These are phyloP conservation scores for Cyanoderma ruficeps DNA, from an alignment of 2,113 vertebrate species.

Conservation along the genomic window DNA sequence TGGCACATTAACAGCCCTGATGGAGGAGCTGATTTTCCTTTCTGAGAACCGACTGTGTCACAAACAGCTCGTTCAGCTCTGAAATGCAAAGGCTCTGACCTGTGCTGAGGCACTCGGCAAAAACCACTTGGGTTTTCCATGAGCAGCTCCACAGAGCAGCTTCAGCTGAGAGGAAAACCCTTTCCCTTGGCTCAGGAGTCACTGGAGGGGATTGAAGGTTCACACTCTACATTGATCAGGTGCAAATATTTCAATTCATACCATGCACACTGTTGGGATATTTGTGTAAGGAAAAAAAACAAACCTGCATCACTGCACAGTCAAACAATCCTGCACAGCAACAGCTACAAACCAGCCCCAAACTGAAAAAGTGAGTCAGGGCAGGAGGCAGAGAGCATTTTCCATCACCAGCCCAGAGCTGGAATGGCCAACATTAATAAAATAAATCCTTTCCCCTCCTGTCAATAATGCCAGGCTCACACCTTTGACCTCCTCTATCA, in stretches of 20 bases:
- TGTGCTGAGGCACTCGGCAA: not conserved
- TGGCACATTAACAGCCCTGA: not conserved
- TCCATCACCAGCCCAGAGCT: not conserved
- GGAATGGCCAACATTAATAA: not conserved
- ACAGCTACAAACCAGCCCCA: not conserved
- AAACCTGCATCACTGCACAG: not conserved
- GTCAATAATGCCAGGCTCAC: not conserved
- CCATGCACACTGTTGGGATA: not conserved
- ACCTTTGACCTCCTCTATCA: not conserved
- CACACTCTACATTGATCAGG: fast-evolving
- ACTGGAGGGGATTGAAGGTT: not conserved
- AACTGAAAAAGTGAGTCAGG: not conserved
- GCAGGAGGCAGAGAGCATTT: not conserved
- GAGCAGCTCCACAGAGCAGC: not conserved
- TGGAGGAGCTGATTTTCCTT: not conserved
- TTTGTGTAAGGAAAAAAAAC: not conserved
- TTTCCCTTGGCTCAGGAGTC: not conserved
- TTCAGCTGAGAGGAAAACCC: not conserved
- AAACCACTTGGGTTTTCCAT: not conserved
- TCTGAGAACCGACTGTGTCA: not conserved
- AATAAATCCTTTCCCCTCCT: not conserved
- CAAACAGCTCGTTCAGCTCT: not conserved
- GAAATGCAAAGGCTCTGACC: not conserved
- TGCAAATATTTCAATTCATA: not conserved
- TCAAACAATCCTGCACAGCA: not conserved